Evolutionary conservation across 2,797 vertebrate genomes (phyloP), one percentile per base, ranked within the genome.

Genomic region (Austrolebias charrua): DNA sequence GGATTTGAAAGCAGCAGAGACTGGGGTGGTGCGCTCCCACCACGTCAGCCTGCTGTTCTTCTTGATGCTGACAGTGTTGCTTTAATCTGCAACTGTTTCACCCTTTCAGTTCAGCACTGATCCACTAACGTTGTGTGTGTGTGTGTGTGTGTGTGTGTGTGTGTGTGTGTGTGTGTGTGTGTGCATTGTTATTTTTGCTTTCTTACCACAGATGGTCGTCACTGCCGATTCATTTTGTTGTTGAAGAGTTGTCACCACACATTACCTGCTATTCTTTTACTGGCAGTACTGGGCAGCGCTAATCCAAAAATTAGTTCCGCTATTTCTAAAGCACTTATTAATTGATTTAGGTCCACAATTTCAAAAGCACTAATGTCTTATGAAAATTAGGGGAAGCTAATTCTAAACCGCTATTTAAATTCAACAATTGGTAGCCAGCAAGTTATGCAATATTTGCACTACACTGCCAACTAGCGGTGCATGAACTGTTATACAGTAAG

Each of bases 31-130:
- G 20, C 6, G 18, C 33, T 38, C 13, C 18, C 49, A 59, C 42
- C 33, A 16, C 65, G 60, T 62, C 52, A 19, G 45, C 0, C 2
- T 15, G 28, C 58, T 58, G 51, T 40, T 53, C 44, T 66, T 46
- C 55, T 46, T 28, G 52, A 68, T 65, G 73, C 9, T 46, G 49
- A 57, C 56, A 24, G 44, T 45, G 35, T 53, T 40, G 57, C 8
- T 0, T 60, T 64, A 46, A 18, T 40, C 11, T n/a, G n/a, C 20
- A n/a, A 53, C 6, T 48, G 8, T 18, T 58, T 69, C 48, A 45
- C 42, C 45, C 16, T 62, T 16, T 47, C 12, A 65, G 71, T 43
- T 60, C 31, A 33, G 19, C 6, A 1, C 29, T 6, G 15, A 16
- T 46, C 33, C 20, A 46, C 44, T 35, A 7, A 35, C 33, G 4